Conservation (phyloP, 2,888 invertebrate species). For the Drosophila phalerata region DNA sequence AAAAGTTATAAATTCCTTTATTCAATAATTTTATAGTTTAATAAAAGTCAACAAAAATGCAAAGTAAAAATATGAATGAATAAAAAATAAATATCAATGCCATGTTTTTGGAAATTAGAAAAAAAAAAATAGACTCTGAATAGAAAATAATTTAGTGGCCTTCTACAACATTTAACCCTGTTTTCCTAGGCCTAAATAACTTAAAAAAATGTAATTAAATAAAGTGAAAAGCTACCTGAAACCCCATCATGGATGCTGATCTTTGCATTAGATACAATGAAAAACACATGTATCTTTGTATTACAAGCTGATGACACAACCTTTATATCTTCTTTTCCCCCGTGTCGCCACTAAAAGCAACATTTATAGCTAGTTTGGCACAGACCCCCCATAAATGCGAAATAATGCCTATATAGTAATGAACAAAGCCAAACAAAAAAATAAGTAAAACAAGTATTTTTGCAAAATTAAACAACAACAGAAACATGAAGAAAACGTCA, state of each 20-base stretch:
- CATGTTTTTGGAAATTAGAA: no score
- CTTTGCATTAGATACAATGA: background rate
- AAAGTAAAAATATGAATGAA: no score
- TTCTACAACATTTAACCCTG: background rate
- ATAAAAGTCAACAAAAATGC: no score
- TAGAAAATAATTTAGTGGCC: background rate
- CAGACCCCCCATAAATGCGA: conserved; percentile 26
- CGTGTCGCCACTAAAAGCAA: conserved; percentile 11
- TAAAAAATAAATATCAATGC: no score
- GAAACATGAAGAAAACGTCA: conserved; percentile 45
- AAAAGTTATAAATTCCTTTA: no score
- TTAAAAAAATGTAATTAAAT: background rate
- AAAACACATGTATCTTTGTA: conserved; percentile 31
- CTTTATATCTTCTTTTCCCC: conserved; percentile 1
- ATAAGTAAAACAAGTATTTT: conserved; percentile 38
- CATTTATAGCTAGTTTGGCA: conserved; percentile 46
- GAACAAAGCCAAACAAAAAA: conserved; percentile 12
- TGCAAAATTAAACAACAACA: conserved; percentile 34
- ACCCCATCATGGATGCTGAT: background rate
- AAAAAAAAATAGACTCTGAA: no score
- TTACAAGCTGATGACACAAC: conserved; percentile 47
- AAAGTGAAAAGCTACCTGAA: conserved; percentile 11
- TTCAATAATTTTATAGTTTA: no score
- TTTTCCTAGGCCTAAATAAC: background rate
- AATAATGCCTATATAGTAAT: conserved; percentile 33